Base-by-base conservation (phyloP, 1,140 invertebrate genomes). In the Hyles vespertilio region DNA sequence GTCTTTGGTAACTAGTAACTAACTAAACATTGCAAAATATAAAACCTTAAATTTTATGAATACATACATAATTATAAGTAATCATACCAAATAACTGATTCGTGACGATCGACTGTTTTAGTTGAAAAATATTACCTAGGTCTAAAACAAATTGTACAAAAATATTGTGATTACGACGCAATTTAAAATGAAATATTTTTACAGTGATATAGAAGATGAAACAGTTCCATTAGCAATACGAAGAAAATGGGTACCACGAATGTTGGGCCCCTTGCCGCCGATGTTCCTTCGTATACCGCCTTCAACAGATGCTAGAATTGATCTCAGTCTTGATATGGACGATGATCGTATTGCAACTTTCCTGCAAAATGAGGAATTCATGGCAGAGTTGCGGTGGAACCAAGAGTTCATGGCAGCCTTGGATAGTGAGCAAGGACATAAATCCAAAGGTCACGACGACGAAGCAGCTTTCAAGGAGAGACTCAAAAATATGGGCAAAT, bases 341-440 rank as follows among this genome's bases (percentile, higher is more conserved):
- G 96, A 96, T 74, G 95, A 96, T 81, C 91, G 95, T 65, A 95
- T 98, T 58, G 96, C 96, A 1, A 91, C 97, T 57, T 95, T 97
- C 86, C 88, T 98, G 52, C 96, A 98, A 82, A 98, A 98, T 78
- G 96, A 97, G 81, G 96, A 98, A 87, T 98, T 98, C 74, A 94
- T 98, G 92, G 93, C 94, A 46, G 95, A 97, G 79, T 87, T 98
- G 34, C 90, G 96, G 61, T 94, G 94, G 91, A 97, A 98, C 81
- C 93, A 96, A 81, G 96, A 97, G 74, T 98, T 98, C 76, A 93
- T 98, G 85, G 94, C 93, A 44, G 95, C 95, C 3, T 87, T 98
- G 49, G 95, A 97, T 77, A 94, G 92, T 77, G 94, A 94, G 86
- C 91, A 92, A 72, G 80, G 85, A 32, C 73, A 81, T 33, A 91